Evolutionary conservation across 1,140 invertebrate genomes (phyloP).

Genomic region (Neoseiulus cucumeris): DNA sequence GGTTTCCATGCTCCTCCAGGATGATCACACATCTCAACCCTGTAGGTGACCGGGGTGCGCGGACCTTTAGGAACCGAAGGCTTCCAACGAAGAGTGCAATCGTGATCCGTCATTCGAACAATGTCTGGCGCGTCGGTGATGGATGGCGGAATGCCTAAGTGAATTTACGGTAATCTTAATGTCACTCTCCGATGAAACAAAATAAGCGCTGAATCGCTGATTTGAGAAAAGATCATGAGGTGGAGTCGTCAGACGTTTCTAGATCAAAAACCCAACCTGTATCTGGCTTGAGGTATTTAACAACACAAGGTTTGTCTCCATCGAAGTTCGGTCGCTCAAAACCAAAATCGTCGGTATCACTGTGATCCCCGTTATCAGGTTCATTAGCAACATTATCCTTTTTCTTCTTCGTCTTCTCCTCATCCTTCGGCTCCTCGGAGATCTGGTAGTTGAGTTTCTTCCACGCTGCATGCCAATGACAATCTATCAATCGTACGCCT

Average conservation of each 20-base stretch:
- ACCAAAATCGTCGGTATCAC: conserved; percentile 6
- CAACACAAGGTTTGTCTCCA: conserved; percentile 3
- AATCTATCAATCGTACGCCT: no score
- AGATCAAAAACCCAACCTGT: conserved; percentile 1
- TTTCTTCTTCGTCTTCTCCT: neutral
- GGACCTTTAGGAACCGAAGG: conserved; percentile 62
- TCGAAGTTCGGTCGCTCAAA: conserved; percentile 5
- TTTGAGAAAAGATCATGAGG: no score
- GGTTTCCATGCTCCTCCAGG: conserved; percentile 73
- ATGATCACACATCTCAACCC: conserved; percentile 74
- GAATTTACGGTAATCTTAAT: no score
- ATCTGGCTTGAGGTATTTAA: conserved; percentile 4
- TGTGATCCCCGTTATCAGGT: neutral
- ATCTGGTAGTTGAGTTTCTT: conserved; percentile 10
- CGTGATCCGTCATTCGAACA: conserved; percentile 60
- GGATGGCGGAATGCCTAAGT: conserved; percentile 45
- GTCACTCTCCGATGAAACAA: no score
- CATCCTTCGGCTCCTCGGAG: neutral
- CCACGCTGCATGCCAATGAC: conserved; percentile 2
- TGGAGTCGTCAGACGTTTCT: no score
- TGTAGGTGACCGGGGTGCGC: conserved; percentile 66
- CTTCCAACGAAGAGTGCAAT: conserved; percentile 68
- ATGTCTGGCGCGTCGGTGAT: conserved; percentile 68
- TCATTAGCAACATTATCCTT: neutral
- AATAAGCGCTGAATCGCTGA: no score